These are phyloP conservation scores for Disparrhopalites patrizii DNA, from an alignment of 2,888 invertebrate genomes.

Conservation along the genomic window DNA sequence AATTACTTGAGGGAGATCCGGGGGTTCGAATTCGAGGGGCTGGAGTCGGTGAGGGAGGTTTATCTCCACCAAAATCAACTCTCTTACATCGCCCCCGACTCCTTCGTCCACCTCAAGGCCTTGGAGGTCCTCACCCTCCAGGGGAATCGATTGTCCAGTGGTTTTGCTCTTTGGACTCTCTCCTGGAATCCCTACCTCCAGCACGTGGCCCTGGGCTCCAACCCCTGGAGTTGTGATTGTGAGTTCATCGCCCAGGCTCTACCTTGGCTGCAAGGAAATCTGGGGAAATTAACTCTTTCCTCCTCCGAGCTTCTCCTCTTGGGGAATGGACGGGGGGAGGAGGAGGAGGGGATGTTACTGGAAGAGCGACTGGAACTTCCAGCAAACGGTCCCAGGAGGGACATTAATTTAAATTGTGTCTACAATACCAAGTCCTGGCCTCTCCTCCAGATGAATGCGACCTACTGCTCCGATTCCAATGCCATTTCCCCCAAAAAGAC, in stretches of 20 bases:
- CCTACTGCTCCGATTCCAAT: slow-evolving; percentile 42
- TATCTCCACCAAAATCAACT: slow-evolving; percentile 83
- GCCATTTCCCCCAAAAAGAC: slow-evolving; percentile 41
- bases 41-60: slow-evolving; percentile 77
- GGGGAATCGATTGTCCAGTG: slow-evolving; percentile 74
- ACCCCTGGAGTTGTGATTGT: slow-evolving; percentile 90
- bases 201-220: slow-evolving; percentile 76
- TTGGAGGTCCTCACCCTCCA: slow-evolving; percentile 79
- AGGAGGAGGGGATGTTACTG: not conserved
- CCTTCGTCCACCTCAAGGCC: slow-evolving; percentile 74
- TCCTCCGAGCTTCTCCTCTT: slow-evolving; percentile 50
- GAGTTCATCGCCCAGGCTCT: slow-evolving; percentile 68
- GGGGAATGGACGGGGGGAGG: not conserved
- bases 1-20: slow-evolving; percentile 74
- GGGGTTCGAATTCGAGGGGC: slow-evolving; percentile 75
- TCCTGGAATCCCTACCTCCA: slow-evolving; percentile 76
- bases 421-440: slow-evolving; percentile 33
- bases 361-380: not conserved
- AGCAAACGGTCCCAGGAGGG: not conserved
- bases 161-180: slow-evolving; percentile 83
- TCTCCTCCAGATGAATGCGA: slow-evolving; percentile 37
- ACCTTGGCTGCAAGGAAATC: slow-evolving; percentile 72
- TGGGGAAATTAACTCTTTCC: slow-evolving; percentile 77
- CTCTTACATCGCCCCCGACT: slow-evolving; percentile 75
- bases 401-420: slow-evolving; percentile 26